Base-by-base conservation (phyloP, 2,888 invertebrate genomes). In the Aromia moschata region DNA sequence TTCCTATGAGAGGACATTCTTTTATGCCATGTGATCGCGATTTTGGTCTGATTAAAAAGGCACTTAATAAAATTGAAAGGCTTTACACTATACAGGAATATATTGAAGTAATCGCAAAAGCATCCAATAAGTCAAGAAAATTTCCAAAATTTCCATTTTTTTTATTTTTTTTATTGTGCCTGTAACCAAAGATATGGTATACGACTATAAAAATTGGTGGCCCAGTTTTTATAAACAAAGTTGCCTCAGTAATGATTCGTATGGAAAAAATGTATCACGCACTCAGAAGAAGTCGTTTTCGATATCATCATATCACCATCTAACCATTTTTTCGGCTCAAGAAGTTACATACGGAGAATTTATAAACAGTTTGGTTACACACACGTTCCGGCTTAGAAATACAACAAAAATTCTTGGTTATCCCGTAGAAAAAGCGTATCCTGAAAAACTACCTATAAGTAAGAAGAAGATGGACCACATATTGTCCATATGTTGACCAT, bases 231-330 rank as follows among this genome's bases (percentile, higher is more conserved):
- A n/a, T n/a, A n/a, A n/a, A n/a, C n/a, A 33, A 33, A 33, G n/a
- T n/a, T 33, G 3, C 7, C 33, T 33, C 5, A 33, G n/a, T 33
- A 33, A 33, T 2, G 33, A 33, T 10, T 33, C 33, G 10, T 33
- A 33, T 33, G 7, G 33, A 11, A 33, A 33, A 5, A 25, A 11
- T 33, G 33, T 33, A 5, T 11, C 33, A 33, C 11, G 33, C 2
- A 33, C 10, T 33, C 33, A 33, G n/a, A 33, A 33, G n/a, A 33
- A 7, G 33, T 33, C 33, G n/a, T 33, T 33, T 33, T 33, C 33
- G 3, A 33, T 33, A 10, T 33, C 33, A 3, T 33, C 33, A 33
- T 33, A 2, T 10, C 33, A 33, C n/a, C 33, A 33, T 33, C 33
- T 33, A 33, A 33, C 33, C n/a, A 33, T 33, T 33, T 33, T 11